Evolutionary conservation across 2,797 vertebrate genomes (phyloP).

Genomic region (Poecilia velifera): DNA sequence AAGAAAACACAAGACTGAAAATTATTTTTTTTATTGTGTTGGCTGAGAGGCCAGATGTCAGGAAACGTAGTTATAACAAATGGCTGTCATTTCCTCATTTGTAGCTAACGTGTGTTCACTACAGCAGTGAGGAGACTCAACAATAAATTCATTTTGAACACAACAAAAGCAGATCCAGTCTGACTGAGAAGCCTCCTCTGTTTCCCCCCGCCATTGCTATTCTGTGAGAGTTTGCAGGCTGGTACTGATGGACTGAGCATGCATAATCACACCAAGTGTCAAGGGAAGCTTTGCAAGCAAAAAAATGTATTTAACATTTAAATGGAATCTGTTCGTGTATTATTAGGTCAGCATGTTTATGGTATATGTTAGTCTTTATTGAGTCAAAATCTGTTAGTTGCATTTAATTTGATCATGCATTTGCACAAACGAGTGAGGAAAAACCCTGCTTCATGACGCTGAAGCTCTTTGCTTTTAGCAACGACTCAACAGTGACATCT

Average conservation of each 20-base stretch:
- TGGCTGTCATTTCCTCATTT: conserved; percentile 91
- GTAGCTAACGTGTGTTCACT: conserved; percentile 90
- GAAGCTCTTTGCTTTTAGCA: not conserved
- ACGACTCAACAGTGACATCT: conserved; percentile 62
- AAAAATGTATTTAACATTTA: conserved; percentile 41
- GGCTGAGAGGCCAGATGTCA: conserved; percentile 85
- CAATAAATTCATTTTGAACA: conserved; percentile 93
- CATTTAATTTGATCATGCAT: not conserved
- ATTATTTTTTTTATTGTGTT: conserved; percentile 99
- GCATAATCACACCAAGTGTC: conserved; percentile 58
- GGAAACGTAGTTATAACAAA: conserved; percentile 75
- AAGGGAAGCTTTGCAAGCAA: conserved; percentile 24
- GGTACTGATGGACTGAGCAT: conserved; percentile 39
- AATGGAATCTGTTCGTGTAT: conserved; percentile 4
- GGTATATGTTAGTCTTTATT: conserved; percentile 26
- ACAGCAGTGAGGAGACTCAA: conserved; percentile 78
- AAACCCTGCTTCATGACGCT: not conserved
- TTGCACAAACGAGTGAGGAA: conserved; percentile 44
- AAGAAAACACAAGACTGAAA: conserved; percentile 82
- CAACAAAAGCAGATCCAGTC: conserved; percentile 83
- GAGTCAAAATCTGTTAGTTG: not conserved
- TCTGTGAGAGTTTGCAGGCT: conserved; percentile 55
- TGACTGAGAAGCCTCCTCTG: conserved; percentile 51
- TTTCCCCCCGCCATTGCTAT: conserved; percentile 50
- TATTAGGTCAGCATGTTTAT: conserved; percentile 6